Evolutionary conservation across 2,113 vertebrate species (phyloP).

Genomic region (Syrrhaptes paradoxus): DNA sequence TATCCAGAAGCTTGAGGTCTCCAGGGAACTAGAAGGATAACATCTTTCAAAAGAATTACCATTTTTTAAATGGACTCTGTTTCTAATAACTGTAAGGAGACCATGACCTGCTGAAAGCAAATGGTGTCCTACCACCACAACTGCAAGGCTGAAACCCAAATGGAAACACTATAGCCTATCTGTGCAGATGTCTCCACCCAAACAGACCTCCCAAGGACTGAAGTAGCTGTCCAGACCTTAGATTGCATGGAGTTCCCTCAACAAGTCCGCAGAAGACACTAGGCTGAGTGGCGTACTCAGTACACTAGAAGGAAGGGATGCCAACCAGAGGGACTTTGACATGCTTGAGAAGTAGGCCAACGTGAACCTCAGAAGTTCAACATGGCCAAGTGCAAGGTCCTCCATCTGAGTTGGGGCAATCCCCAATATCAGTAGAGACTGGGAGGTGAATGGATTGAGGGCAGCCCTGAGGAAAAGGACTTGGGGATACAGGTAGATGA

Average conservation of each 20-base stretch:
- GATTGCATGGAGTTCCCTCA: not conserved
- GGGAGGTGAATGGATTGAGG: not conserved
- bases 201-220: not conserved
- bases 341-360: not conserved
- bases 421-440: not conserved
- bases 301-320: not conserved
- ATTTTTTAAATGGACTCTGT: not conserved
- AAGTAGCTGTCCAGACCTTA: not conserved
- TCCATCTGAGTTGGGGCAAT: not conserved
- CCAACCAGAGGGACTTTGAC: not conserved
- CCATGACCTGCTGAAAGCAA: not conserved
- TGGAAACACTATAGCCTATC: rapidly evolving
- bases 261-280: not conserved
- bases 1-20: not conserved
- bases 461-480: not conserved
- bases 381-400: not conserved
- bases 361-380: not conserved
- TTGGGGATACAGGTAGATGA: not conserved
- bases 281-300: not conserved
- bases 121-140: not conserved
- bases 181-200: not conserved
- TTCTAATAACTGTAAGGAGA: not conserved
- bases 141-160: not conserved
- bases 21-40: not conserved
- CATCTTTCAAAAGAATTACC: not conserved